phyloP scores from a whole-genome alignment of 1,140 invertebrate species.

The Zophobas morio region DNA sequence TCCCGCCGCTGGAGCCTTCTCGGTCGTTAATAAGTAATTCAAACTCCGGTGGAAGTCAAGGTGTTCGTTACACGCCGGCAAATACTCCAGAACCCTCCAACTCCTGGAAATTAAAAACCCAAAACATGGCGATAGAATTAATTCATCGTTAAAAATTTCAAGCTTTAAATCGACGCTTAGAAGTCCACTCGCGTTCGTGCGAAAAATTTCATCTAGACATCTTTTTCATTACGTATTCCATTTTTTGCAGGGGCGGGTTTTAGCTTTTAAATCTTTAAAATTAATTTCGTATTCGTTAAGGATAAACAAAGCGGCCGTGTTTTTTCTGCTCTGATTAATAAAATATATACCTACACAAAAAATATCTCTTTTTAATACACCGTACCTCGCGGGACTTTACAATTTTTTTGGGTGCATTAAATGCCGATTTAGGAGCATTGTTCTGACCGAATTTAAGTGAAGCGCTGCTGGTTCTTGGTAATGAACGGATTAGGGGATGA shows the following conservation, averaged over 20 bases:
- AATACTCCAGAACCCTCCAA: neutral
- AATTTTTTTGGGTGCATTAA: neutral
- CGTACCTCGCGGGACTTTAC: neutral
- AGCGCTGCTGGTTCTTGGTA: too few species aligned
- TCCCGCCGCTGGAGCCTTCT: neutral
- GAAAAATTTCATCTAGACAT: conserved; percentile 47
- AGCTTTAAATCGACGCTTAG: conserved; percentile 43
- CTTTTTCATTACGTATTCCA: conserved; percentile 47
- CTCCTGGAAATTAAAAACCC: conserved; percentile 18
- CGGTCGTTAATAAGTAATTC: conserved; percentile 2
- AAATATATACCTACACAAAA: conserved; percentile 27
- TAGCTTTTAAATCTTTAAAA: conserved; percentile 49
- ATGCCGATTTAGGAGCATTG: neutral
- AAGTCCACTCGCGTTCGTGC: conserved; percentile 45
- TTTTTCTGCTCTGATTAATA: conserved; percentile 46
- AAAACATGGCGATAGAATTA: conserved; percentile 35
- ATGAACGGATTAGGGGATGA: too few species aligned
- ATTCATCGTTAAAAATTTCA: conserved; percentile 46
- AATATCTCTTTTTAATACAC: conserved; percentile 12
- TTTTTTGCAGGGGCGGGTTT: conserved; percentile 45
- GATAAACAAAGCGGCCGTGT: conserved; percentile 45
- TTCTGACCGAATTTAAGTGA: too few species aligned
- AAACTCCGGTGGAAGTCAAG: neutral
- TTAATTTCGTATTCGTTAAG: conserved; percentile 49
- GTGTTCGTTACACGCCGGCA: neutral